Evolutionary conservation across 1,140 invertebrate species (phyloP).

Genomic region (Brachystomella parvula): DNA sequence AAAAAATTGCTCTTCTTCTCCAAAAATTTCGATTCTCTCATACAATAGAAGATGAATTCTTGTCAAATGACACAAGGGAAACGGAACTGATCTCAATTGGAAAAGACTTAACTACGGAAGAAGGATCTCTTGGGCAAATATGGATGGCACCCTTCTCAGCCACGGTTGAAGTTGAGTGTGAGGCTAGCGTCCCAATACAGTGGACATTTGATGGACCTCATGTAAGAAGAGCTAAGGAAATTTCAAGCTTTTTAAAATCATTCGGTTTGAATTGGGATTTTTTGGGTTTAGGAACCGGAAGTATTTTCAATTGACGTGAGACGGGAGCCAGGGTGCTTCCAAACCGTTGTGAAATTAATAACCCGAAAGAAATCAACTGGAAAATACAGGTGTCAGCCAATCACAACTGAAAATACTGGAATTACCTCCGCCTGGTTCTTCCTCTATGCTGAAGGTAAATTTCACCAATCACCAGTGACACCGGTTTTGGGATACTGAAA

Average conservation of each 20-base stretch:
- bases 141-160: not conserved
- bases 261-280: not conserved
- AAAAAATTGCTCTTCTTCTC: not conserved
- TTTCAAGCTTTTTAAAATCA: not conserved
- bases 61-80: not conserved
- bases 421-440: not conserved
- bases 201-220: conserved; percentile 11
- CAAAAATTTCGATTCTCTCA: not conserved
- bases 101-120: not conserved
- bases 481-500: not conserved
- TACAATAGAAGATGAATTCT: not conserved
- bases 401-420: not conserved
- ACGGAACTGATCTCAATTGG: not conserved
- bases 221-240: conserved; percentile 1
- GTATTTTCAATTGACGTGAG: not conserved
- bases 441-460: conserved; percentile 12
- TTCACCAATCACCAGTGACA: not conserved
- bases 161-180: not conserved
- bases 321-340: not conserved
- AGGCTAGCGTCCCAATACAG: not conserved
- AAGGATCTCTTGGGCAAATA: too few species aligned
- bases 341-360: not conserved
- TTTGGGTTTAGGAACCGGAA: not conserved
- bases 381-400: conserved; percentile 2
- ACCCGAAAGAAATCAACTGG: conserved; percentile 7